Conservation (phyloP, 64 coral and sea anemone genomes). For the Porites lutea region DNA sequence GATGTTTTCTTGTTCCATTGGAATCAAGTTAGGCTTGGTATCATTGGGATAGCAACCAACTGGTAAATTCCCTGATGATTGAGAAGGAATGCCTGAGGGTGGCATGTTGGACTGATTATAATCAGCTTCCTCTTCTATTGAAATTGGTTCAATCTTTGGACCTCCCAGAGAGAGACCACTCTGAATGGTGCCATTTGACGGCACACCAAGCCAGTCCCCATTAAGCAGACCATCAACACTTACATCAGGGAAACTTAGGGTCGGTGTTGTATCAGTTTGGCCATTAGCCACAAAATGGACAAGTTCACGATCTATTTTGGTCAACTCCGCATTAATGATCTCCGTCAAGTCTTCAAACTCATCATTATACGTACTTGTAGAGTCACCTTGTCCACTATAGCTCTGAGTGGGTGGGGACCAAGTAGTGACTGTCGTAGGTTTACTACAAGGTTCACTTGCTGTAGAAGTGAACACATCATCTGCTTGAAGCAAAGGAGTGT, state of each 20-base stretch:
- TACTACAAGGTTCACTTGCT: not conserved
- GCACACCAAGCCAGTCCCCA: not conserved
- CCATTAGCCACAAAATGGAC: slow-evolving; percentile 63
- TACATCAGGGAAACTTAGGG: not conserved
- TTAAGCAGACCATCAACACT: slow-evolving; percentile 7
- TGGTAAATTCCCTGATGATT: not conserved
- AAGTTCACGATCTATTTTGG: slow-evolving; percentile 48
- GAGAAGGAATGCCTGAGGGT: not conserved
- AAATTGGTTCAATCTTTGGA: slow-evolving; percentile 55
- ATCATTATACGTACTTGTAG: slow-evolving; percentile 39
- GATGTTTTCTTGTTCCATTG: not conserved
- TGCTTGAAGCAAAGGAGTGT: not conserved
- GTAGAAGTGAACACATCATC: slow-evolving; percentile 19
- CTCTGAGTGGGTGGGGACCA: not conserved
- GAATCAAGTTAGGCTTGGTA: slow-evolving; percentile 5
- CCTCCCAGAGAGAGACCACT: not conserved
- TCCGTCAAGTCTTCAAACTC: slow-evolving; percentile 58
- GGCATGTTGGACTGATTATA: not conserved
- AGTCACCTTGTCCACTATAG: not conserved
- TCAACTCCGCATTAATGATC: slow-evolving; percentile 50
- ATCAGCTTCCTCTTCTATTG: slow-evolving; percentile 12
- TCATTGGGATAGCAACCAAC: not conserved
- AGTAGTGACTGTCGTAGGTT: not conserved
- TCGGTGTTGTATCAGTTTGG: not conserved
- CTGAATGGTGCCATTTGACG: not conserved